Evolutionary conservation across 1,140 invertebrate genomes (phyloP).

Genomic region (Eupristina koningsbergeri): DNA sequence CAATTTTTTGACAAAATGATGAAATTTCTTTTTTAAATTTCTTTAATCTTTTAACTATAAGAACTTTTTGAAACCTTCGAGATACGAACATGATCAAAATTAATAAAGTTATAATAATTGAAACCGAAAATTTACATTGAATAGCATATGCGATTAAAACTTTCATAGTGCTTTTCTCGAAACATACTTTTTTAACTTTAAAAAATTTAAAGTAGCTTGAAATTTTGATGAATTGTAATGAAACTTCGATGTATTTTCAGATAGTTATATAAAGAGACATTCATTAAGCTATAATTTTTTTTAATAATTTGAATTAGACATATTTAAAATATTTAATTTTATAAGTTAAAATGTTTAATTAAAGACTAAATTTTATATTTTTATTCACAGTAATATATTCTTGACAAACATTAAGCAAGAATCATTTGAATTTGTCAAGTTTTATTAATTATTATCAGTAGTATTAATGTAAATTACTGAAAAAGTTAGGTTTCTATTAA

Average conservation of each 20-base stretch:
- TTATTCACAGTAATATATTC: too few relatives aligned
- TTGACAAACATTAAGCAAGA: too few relatives aligned
- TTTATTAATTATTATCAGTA: too few relatives aligned
- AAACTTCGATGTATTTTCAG: not conserved
- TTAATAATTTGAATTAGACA: too few relatives aligned
- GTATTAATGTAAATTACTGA: too few relatives aligned
- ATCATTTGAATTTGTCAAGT: too few relatives aligned
- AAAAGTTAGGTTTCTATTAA: not conserved
- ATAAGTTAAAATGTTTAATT: too few relatives aligned
- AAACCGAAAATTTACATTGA: not conserved
- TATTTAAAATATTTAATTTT: too few relatives aligned
- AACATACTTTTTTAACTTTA: not conserved
- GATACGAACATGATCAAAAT: not conserved
- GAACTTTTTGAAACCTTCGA: not conserved
- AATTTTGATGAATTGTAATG: not conserved
- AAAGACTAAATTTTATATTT: too few relatives aligned
- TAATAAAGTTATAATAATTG: constrained; percentile 4
- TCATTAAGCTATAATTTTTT: too few relatives aligned
- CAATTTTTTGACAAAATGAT: not conserved
- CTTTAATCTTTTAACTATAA: not conserved
- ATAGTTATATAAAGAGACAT: not conserved
- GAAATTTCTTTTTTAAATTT: not conserved
- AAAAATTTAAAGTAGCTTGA: not conserved
- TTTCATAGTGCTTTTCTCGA: not conserved
- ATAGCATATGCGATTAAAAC: not conserved